phyloP scores from a whole-genome alignment of 2,113 vertebrate species.

The Caretta caretta region DNA sequence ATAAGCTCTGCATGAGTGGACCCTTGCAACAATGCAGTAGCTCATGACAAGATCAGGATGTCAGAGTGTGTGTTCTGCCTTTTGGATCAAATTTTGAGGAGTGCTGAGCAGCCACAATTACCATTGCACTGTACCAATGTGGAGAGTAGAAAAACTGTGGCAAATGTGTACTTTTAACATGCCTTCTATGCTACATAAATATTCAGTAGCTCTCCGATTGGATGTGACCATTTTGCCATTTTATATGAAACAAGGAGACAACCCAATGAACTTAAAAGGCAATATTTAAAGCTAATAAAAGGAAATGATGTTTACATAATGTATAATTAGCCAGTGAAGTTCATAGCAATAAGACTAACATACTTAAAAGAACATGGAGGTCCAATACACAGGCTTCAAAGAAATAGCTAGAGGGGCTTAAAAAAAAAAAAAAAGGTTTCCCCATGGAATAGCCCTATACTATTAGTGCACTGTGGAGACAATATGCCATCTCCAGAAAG shows the following conservation, averaged over 20 bases:
- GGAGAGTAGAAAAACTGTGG: rapidly evolving
- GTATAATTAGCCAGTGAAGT: background rate
- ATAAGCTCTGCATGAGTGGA: background rate
- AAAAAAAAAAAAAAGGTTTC: background rate
- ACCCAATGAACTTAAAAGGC: rapidly evolving
- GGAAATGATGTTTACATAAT: background rate
- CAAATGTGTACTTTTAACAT: rapidly evolving
- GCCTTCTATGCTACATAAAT: background rate
- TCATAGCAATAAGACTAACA: background rate
- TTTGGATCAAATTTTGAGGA: background rate
- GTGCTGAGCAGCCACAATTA: background rate
- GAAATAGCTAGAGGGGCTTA: background rate
- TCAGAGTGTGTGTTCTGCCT: rapidly evolving
- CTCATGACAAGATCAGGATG: background rate
- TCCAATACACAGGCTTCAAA: background rate
- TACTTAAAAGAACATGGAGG: background rate
- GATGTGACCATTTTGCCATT: background rate
- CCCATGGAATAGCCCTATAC: background rate
- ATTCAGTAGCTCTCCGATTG: background rate
- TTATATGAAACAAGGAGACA: background rate
- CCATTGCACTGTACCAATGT: rapidly evolving
- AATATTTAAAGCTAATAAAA: background rate
- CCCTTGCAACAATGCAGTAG: no score
- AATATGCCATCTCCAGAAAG: constrained; percentile 13
- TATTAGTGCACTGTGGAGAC: background rate